Percentiles rank a stretch among this genome's conserved stretches.
These are phyloP conservation scores for Balaenoptera acutorostrata DNA, from an alignment of 2,113 vertebrate species.

Conservation along the genomic window DNA sequence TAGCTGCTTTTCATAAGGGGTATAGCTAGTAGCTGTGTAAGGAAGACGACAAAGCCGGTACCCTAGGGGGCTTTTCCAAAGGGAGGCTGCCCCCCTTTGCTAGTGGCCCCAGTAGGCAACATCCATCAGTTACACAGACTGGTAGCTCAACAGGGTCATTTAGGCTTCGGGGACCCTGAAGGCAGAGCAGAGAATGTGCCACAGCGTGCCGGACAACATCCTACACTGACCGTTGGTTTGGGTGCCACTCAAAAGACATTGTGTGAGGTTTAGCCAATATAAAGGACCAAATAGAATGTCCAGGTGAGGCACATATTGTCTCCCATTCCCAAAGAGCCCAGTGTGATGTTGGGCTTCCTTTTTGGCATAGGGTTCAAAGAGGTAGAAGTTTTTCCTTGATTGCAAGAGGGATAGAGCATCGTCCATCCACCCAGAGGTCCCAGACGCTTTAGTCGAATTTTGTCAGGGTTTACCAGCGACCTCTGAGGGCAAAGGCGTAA, in stretches of 20 bases:
- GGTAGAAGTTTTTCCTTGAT: background rate
- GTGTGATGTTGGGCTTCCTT: background rate
- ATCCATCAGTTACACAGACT: background rate
- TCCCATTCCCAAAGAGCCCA: background rate
- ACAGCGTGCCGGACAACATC: background rate
- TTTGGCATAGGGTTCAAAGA: background rate
- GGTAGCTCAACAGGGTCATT: background rate
- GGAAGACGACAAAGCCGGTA: background rate
- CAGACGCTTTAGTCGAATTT: background rate
- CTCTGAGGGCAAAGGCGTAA: background rate
- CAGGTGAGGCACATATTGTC: background rate
- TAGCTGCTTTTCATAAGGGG: background rate
- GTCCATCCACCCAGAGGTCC: background rate
- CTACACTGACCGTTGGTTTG: background rate
- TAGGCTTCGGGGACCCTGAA: background rate
- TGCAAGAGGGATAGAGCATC: background rate
- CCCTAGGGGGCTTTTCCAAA: background rate
- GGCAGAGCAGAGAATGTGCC: background rate
- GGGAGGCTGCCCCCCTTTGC: background rate
- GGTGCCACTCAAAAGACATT: background rate
- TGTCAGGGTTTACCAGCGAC: background rate
- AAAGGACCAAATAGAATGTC: background rate
- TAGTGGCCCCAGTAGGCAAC: background rate
- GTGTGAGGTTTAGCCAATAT: background rate
- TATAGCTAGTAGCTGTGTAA: background rate